Base-by-base conservation (phyloP, 2,888 invertebrate genomes). In the Fabriciana adippe region DNA sequence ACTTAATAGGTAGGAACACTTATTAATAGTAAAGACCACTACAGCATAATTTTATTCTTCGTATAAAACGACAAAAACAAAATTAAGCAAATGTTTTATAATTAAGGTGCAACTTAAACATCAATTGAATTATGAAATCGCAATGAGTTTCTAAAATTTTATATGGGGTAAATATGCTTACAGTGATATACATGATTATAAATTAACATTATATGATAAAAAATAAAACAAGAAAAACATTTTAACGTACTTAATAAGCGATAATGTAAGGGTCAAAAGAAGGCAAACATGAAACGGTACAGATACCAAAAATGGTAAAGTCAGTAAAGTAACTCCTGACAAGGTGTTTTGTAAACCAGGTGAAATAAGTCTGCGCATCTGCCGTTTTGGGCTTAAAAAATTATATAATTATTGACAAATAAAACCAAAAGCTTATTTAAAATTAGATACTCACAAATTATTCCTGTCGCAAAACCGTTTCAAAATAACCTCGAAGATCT, bases 321-420 rank as follows among this genome's bases (percentile, higher is more conserved):
- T 72, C 68, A 72, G 72, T 55, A 55, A 74, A 72, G 76, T 73
- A 56, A 70, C 53, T 65, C 57, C 67, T 50, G 60, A 80, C 86
- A 86, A 88, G 85, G 84, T 87, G 85, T 74, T 81, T 77, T 72
- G 67, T 71, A 26, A 63, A 77, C 81, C 85, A 85, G 86, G 83
- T 87, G 87, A 75, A 78, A 66, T 72, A 70, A 71, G 67, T 67
- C 71, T 68, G 70, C 50, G 71, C 84, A 87, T 86, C 86, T 85
- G 86, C 81, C 72, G 67, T 70, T 54, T 35, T 26, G 60, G 51
- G 16, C 55, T 55, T 50, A 3, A 41, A 6, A 11, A 8, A 14
- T 53, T 51, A 15, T 21, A 13, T 18, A 14, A 60, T 50, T 35
- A 8, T 60, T 16, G 48, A 50, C 21, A 35, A 16, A 31, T 26